Conservation (phyloP, 2,888 invertebrate genomes). For the Papilio elwesi region DNA sequence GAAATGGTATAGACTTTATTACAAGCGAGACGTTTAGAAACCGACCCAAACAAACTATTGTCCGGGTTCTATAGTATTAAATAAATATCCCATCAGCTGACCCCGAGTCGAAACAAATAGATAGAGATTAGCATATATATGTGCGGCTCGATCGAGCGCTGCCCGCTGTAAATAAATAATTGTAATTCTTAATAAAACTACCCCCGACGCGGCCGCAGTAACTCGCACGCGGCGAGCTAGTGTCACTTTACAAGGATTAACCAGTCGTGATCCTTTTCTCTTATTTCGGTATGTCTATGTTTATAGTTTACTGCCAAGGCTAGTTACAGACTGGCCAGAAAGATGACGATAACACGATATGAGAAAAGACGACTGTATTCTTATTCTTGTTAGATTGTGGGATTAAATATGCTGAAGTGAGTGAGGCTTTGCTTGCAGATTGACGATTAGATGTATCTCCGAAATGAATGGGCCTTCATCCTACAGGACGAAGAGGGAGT, state of each 20-base stretch:
- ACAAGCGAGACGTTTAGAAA: background rate
- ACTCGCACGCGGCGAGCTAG: constrained; percentile 66
- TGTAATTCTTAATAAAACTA: constrained; percentile 80
- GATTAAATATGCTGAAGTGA: too few relatives aligned
- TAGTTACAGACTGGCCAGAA: too few relatives aligned
- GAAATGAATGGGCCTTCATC: too few relatives aligned
- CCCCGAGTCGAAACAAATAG: constrained; percentile 46
- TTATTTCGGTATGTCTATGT: too few relatives aligned
- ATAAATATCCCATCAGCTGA: constrained; percentile 38
- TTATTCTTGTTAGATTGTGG: too few relatives aligned
- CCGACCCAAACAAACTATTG: constrained; percentile 18
- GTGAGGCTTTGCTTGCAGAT: too few relatives aligned
- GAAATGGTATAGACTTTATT: background rate
- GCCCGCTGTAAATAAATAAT: constrained; percentile 74
- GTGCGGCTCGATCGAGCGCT: constrained; percentile 46
- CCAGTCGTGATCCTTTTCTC: constrained; percentile 57
- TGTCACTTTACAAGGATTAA: constrained; percentile 48
- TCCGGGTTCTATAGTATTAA: constrained; percentile 16
- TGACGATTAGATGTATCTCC: too few relatives aligned
- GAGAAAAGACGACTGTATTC: too few relatives aligned
- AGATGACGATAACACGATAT: too few relatives aligned
- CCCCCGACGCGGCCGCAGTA: constrained; percentile 65
- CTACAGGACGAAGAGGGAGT: too few relatives aligned
- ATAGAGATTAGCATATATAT: constrained; percentile 58
- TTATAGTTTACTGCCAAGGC: too few relatives aligned